phyloP scores from a whole-genome alignment of 1,140 invertebrate genomes.

The Phymastichus coffea region DNA sequence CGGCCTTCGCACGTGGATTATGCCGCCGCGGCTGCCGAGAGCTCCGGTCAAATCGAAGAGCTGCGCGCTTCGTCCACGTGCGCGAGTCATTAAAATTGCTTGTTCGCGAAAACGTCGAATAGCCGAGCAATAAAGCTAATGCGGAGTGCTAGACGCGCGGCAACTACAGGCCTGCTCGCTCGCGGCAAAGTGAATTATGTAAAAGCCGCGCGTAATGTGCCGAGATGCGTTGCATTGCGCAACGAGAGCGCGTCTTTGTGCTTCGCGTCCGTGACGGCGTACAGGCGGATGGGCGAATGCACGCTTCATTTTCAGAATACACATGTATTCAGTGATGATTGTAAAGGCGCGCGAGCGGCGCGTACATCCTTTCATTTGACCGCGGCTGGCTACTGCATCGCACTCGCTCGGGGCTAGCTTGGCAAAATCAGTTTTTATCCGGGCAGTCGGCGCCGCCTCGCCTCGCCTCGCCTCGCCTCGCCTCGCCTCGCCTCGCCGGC shows the following conservation, averaged over 20 bases:
- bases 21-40: no score
- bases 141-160: no score
- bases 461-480: not conserved
- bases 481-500: no score
- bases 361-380: not conserved
- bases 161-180: no score
- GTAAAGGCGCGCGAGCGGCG: not conserved
- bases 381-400: not conserved
- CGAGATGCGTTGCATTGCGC: not conserved
- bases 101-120: no score
- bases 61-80: no score
- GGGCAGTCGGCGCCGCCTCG: not conserved
- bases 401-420: not conserved
- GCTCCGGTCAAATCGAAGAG: no score
- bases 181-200: constrained; percentile 7
- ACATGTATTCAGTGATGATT: not conserved
- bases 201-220: constrained; percentile 2
- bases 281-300: not conserved
- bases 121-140: no score
- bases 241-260: not conserved
- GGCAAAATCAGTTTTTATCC: constrained; percentile 17
- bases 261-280: not conserved
- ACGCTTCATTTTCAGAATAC: constrained; percentile 4
- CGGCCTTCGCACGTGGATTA: no score
- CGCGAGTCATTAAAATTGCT: not conserved